Percentiles rank a stretch among this genome's conserved stretches.
These are phyloP conservation scores for mouse (Mus musculus) DNA, from an alignment of 2,113 vertebrate species.

Conservation along the genomic window GRCm39 chr13:43006001-43006500, in stretches of 20 bases:
- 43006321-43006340: not conserved
- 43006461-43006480: not conserved
- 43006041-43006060: not conserved
- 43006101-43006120: not conserved
- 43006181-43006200: not conserved
- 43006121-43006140: not conserved
- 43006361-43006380: not conserved
- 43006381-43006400: no score
- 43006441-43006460: not conserved
- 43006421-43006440: not conserved
- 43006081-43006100: not conserved
- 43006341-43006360: not conserved
- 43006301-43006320: no score
- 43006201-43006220: not conserved
- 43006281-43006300: not conserved
- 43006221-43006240: not conserved
- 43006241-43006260: not conserved
- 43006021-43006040: not conserved
- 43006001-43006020: not conserved
- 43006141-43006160: not conserved
- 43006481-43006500: not conserved
- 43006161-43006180: not conserved
- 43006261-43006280: not conserved
- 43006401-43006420: not conserved
- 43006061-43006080: not conserved